These are phyloP conservation scores for Dunckerocampus dactyliophorus DNA, from an alignment of 2,113 vertebrate genomes.

Conservation along the genomic window DNA sequence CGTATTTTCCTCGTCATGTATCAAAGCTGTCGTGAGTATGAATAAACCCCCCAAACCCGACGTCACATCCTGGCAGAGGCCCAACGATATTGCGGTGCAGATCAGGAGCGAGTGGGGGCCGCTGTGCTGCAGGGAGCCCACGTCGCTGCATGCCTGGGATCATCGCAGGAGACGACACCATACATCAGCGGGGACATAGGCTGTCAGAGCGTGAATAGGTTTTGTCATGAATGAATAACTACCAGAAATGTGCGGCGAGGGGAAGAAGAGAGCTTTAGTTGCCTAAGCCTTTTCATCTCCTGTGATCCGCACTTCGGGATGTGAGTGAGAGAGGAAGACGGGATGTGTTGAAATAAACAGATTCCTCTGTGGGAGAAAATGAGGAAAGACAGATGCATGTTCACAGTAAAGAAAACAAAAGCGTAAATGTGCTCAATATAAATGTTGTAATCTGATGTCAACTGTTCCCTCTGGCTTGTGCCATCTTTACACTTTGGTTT, in stretches of 20 bases:
- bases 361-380: constrained; percentile 42
- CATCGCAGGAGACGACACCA: constrained; percentile 59
- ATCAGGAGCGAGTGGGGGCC: not conserved
- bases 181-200: constrained; percentile 68
- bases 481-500: constrained; percentile 37
- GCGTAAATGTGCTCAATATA: constrained; percentile 19
- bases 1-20: constrained; percentile 61
- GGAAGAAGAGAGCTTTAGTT: constrained; percentile 64
- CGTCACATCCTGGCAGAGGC: constrained; percentile 51
- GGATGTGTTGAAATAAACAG: constrained; percentile 55
- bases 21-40: constrained; percentile 58
- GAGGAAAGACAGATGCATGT: constrained; percentile 20
- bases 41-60: constrained; percentile 41
- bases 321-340: not conserved
- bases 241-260: constrained; percentile 60
- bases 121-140: constrained; percentile 25
- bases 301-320: constrained; percentile 65
- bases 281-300: constrained; percentile 69
- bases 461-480: constrained; percentile 38
- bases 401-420: constrained; percentile 22
- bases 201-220: constrained; percentile 75
- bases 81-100: constrained; percentile 35
- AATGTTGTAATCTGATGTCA: constrained; percentile 35
- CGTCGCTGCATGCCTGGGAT: constrained; percentile 33
- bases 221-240: constrained; percentile 80